Conservation (phyloP, 2,888 invertebrate species). For the Eulithis prunata region DNA sequence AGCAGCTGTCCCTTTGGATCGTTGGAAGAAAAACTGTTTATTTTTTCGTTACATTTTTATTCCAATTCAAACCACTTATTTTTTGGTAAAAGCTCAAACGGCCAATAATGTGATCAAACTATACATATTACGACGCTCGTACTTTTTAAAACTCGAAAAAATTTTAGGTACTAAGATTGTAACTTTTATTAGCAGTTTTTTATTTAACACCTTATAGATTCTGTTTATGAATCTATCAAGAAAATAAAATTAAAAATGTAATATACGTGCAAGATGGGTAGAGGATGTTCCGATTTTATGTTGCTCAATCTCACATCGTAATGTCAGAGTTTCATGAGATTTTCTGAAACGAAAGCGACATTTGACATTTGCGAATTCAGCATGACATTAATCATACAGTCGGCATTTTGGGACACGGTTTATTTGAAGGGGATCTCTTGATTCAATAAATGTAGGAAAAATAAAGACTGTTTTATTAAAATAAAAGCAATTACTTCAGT, state of each 20-base stretch:
- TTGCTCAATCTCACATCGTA: conserved; percentile 31
- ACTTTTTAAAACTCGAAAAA: too few relatives aligned
- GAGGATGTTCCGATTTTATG: neutral
- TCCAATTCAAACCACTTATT: neutral
- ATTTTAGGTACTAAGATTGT: too few relatives aligned
- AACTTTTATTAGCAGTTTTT: too few relatives aligned
- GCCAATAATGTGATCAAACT: neutral
- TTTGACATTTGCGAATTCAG: conserved; percentile 54
- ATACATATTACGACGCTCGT: too few relatives aligned
- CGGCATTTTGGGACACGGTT: conserved; percentile 52
- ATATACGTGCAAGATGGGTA: too few relatives aligned
- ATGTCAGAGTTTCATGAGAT: conserved; percentile 53
- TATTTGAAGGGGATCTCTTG: conserved; percentile 43
- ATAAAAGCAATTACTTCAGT: neutral
- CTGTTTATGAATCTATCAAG: too few relatives aligned
- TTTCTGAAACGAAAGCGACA: conserved; percentile 41
- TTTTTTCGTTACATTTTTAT: conserved; percentile 7
- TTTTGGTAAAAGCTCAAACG: too few relatives aligned
- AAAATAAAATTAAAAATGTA: too few relatives aligned
- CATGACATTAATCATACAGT: conserved; percentile 58
- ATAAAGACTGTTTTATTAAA: conserved; percentile 11
- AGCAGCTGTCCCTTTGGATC: conserved; percentile 50
- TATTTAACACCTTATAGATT: too few relatives aligned
- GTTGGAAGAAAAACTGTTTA: conserved; percentile 14
- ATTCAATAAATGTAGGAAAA: conserved; percentile 40